Conservation (phyloP, 1,140 invertebrate species). For the Drosophila parabipectinata region DNA sequence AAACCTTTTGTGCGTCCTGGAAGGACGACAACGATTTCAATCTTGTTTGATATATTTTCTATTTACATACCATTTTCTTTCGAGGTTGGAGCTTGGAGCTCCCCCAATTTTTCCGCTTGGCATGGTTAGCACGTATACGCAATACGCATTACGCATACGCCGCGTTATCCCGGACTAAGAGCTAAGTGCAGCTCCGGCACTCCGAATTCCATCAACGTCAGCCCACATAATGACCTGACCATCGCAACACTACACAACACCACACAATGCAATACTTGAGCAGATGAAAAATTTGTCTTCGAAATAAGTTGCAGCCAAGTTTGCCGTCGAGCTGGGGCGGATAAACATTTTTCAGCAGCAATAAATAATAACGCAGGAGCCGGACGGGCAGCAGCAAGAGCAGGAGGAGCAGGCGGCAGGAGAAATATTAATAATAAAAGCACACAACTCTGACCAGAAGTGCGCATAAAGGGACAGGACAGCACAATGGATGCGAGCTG, state of each 20-base stretch:
- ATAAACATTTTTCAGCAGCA: constrained; percentile 80
- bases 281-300: constrained; percentile 76
- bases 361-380: constrained; percentile 73
- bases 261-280: constrained; percentile 20
- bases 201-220: constrained; percentile 72
- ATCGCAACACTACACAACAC: constrained; percentile 38
- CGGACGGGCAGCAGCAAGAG: constrained; percentile 4
- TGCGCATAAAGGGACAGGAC: constrained; percentile 56
- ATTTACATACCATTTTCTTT: constrained; percentile 65
- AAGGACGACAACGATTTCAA: constrained; percentile 62
- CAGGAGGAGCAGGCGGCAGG: constrained; percentile 2
- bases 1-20: constrained; percentile 53
- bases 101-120: constrained; percentile 37
- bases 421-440: constrained; percentile 80
- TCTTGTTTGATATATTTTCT: constrained; percentile 74
- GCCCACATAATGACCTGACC: constrained; percentile 76
- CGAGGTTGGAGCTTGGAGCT: neutral
- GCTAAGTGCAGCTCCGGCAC: constrained; percentile 63
- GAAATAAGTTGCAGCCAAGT: constrained; percentile 76
- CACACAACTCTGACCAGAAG: constrained; percentile 58
- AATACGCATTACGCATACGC: constrained; percentile 77
- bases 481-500: constrained; percentile 58
- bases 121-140: constrained; percentile 66
- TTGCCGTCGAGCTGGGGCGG: constrained; percentile 70
- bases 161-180: constrained; percentile 58